These are phyloP conservation scores for Ganaspis brasiliensis DNA, from an alignment of 2,888 invertebrate genomes.

Conservation along the genomic window DNA sequence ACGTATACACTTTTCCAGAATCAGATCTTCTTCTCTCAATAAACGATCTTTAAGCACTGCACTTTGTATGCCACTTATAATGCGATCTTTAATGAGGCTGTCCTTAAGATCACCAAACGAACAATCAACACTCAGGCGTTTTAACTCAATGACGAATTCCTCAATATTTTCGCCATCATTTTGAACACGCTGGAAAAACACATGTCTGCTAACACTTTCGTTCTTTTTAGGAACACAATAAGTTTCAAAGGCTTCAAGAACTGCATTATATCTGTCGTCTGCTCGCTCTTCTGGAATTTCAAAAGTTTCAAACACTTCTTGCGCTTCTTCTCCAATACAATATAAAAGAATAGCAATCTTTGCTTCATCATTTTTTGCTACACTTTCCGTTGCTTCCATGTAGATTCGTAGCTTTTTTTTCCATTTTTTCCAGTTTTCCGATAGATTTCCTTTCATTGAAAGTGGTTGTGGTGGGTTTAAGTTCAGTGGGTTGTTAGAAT, in stretches of 20 bases:
- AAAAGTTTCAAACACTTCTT: constrained; percentile 63
- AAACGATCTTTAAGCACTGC: constrained; percentile 58
- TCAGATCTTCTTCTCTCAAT: constrained; percentile 60
- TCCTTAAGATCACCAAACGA: constrained; percentile 61
- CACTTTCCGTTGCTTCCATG: constrained; percentile 57
- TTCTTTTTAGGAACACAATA: constrained; percentile 56
- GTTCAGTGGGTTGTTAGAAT: background rate
- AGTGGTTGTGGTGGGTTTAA: constrained; percentile 53
- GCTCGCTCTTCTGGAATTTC: constrained; percentile 48
- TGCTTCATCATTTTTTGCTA: constrained; percentile 55
- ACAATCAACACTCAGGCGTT: constrained; percentile 60
- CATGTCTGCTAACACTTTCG: constrained; percentile 61
- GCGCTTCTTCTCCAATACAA: constrained; percentile 60
- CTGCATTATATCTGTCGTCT: constrained; percentile 51
- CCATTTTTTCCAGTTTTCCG: constrained; percentile 64
- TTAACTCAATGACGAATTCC: constrained; percentile 60
- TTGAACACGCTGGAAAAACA: constrained; percentile 59
- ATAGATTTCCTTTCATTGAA: constrained; percentile 46
- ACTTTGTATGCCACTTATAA: constrained; percentile 62
- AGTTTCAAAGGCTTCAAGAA: constrained; percentile 58
- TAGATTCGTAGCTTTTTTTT: constrained; percentile 62
- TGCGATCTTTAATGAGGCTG: constrained; percentile 62
- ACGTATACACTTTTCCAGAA: constrained; percentile 54
- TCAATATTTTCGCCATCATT: constrained; percentile 60
- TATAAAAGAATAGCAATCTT: constrained; percentile 65